Base-by-base conservation (phyloP, 35 echinoderm and acorn worm species). In the Stichopus chloronotus region DNA sequence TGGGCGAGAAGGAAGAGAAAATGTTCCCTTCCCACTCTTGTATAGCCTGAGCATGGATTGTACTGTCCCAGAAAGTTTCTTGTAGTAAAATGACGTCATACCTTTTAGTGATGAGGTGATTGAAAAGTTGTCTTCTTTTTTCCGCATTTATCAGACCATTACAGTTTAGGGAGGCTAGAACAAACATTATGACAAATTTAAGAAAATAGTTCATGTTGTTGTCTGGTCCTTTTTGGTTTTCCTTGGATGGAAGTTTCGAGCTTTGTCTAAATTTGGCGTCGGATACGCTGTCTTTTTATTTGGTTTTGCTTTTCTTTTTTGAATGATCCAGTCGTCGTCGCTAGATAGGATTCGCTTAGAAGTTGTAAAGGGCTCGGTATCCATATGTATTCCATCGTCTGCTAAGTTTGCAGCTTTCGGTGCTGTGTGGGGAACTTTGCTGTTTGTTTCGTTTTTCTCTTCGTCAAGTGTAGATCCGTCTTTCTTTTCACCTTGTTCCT, bases 111-210 rank as follows among this genome's bases (percentile, higher is more conserved):
- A 43, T 3, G 30, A 43, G 30, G 30, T 43, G n/a, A 57, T 25
- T 85, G 16, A 55, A 85, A n/a, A 85, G 0, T 9, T 85, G 9
- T 17, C 14, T 89, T 63, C 87, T 89, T 72, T 63, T 22, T 5
- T 89, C 87, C 9, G 12, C 8, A 72, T 63, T 89, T 1, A 89
- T 17, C 52, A 89, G 12, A 10, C 87, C 87, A 30, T 89, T 89
- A 17, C 87, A 89, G 16, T 89, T 89, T 10, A 89, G 59, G 30
- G 55, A 13, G 21, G 87, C 87, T 5, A 89, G 59, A 16, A 52
- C 9, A 61, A 72, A 7, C 87, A 72, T 89, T 25, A 54, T 16
- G 4, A 65, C 19, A 20, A 5, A 85, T 71, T n/a, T 79, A 5
- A 25, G 77, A 19, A 10, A 25, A 22, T 19, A 79, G 22, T 22